A percentile compares a stretch with the other conserved stretches of the same genome.
Evolutionary conservation across 2,797 vertebrate species (phyloP).

Genomic region (Naso thynnoides): DNA sequence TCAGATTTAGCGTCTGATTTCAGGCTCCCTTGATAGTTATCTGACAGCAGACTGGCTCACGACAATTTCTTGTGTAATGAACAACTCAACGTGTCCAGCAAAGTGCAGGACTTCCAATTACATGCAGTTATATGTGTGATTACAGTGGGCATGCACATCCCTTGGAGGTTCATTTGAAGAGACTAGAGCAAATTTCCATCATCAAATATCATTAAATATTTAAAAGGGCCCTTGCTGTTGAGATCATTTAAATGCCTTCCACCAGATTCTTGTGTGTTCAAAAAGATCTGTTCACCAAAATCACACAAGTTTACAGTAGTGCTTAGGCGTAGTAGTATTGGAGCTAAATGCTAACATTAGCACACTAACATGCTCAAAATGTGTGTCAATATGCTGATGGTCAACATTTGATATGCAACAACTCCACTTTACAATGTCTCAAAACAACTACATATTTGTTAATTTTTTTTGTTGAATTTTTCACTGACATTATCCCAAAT

Average conservation of each 20-base stretch:
- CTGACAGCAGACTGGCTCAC: slow-evolving; percentile 16
- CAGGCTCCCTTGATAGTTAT: slow-evolving; percentile 13
- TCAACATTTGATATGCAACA: no score
- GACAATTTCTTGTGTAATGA: slow-evolving; percentile 21
- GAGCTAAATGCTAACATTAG: neutral
- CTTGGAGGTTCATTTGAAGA: neutral
- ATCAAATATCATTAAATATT: slow-evolving; percentile 4
- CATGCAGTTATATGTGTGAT: neutral
- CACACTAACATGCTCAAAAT: neutral
- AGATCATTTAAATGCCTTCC: neutral
- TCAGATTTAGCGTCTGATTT: slow-evolving; percentile 15
- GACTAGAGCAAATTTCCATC: neutral
- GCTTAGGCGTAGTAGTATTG: no score
- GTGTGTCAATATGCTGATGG: no score
- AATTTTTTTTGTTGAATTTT: no score
- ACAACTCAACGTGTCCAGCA: neutral
- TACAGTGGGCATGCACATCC: neutral
- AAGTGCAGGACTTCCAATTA: neutral
- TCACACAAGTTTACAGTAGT: neutral
- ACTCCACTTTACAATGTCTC: no score
- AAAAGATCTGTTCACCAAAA: neutral
- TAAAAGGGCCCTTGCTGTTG: neutral
- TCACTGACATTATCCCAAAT: no score
- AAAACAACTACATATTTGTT: no score
- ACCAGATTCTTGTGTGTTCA: neutral